A percentile compares a stretch with the other conserved stretches of the same genome.
Conservation (phyloP, 2,797 vertebrate species). For the Mus caroli region DNA sequence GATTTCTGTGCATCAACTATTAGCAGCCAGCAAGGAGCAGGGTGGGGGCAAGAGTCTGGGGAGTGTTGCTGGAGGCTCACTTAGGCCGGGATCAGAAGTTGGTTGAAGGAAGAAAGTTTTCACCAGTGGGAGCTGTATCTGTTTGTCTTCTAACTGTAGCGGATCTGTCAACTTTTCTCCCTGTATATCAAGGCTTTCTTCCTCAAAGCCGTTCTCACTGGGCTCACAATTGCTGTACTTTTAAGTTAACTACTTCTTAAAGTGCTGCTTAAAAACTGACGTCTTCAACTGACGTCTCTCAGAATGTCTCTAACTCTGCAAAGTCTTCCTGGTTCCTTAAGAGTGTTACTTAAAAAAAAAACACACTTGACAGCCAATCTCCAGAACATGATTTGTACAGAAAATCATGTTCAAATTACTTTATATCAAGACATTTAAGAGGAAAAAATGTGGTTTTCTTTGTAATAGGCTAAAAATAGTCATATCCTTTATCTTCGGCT, state of each 20-base stretch:
- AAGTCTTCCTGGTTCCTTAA: conserved; percentile 85
- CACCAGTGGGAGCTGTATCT: conserved; percentile 83
- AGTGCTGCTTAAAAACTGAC: conserved; percentile 88
- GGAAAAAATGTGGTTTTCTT: conserved; percentile 84
- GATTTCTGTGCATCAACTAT: conserved; percentile 67
- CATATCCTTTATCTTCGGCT: conserved; percentile 79
- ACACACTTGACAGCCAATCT: conserved; percentile 86
- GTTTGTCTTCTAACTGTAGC: conserved; percentile 85
- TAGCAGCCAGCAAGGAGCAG: conserved; percentile 60
- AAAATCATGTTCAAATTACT: conserved; percentile 89
- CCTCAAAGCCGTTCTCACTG: conserved; percentile 87
- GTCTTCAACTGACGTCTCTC: conserved; percentile 86
- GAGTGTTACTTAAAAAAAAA: conserved; percentile 74
- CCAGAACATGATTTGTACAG: conserved; percentile 85
- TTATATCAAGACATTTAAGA: conserved; percentile 83
- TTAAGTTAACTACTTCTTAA: conserved; percentile 89
- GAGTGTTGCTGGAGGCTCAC: conserved; percentile 76
- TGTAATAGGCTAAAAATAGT: conserved; percentile 85
- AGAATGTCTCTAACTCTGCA: conserved; percentile 86
- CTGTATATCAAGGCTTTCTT: conserved; percentile 86
- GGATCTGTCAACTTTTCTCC: conserved; percentile 87
- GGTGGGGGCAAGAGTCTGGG: not conserved
- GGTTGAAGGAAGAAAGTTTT: conserved; percentile 81
- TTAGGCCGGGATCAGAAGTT: conserved; percentile 78
- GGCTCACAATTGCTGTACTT: conserved; percentile 88